phyloP scores from a whole-genome alignment of 2,113 vertebrate species.

The Beaufortia kweichowensis region DNA sequence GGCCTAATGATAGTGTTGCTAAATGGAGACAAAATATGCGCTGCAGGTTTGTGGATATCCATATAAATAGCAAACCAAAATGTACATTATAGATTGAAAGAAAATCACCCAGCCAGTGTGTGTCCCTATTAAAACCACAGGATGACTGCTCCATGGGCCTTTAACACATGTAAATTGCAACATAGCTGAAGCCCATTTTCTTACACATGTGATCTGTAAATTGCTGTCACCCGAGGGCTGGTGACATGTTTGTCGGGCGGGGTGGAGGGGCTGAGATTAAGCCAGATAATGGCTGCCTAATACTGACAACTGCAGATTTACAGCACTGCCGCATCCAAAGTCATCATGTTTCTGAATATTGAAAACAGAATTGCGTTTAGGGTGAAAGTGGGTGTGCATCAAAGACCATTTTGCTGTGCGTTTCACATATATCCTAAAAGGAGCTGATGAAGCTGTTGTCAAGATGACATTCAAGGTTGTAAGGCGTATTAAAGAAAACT shows the following conservation, averaged over 20 bases:
- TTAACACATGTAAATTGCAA: conserved; percentile 77
- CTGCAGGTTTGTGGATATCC: conserved; percentile 61
- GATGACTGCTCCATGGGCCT: conserved; percentile 68
- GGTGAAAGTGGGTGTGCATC: conserved; percentile 42
- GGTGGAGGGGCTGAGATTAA: conserved; percentile 58
- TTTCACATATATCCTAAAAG: conserved; percentile 15
- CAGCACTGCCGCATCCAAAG: conserved; percentile 44
- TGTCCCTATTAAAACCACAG: conserved; percentile 73
- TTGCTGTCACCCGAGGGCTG: conserved; percentile 77
- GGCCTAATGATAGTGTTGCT: conserved; percentile 17
- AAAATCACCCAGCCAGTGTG: conserved; percentile 45
- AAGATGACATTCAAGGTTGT: conserved; percentile 28
- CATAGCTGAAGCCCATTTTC: conserved; percentile 67
- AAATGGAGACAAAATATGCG: conserved; percentile 13
- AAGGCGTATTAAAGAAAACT: conserved; percentile 24
- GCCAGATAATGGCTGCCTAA: conserved; percentile 54
- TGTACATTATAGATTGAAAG: conserved; percentile 21
- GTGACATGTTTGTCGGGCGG: conserved; percentile 60
- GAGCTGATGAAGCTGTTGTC: conserved; percentile 30
- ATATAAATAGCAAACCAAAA: conserved; percentile 18
- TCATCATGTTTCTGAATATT: conserved; percentile 51
- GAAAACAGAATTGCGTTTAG: conserved; percentile 52
- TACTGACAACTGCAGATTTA: conserved; percentile 52
- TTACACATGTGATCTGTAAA: conserved; percentile 79
- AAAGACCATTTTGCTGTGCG: conserved; percentile 15